A percentile compares a stretch with the other conserved stretches of the same genome.
Evolutionary conservation across 2,888 invertebrate species (phyloP).

Genomic region (Plagiodera versicolora): DNA sequence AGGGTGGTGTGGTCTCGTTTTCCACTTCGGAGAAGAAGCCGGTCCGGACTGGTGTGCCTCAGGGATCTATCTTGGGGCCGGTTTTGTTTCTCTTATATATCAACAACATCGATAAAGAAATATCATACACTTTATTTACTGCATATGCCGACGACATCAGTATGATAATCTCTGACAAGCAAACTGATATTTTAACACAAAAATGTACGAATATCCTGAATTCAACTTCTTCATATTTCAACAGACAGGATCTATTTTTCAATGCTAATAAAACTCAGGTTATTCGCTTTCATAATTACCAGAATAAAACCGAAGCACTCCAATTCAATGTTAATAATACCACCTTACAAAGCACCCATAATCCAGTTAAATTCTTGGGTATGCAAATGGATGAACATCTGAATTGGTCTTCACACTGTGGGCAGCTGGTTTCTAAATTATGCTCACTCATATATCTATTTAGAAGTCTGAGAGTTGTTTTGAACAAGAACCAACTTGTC

Average conservation of each 20-base stretch:
- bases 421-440: neutral
- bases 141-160: neutral
- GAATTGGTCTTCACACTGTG: neutral
- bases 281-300: neutral
- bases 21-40: neutral
- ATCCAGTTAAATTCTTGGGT: neutral
- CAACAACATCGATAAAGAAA: neutral
- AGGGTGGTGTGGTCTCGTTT: neutral
- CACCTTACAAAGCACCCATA: neutral
- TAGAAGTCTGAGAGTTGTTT: neutral
- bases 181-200: no score
- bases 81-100: neutral
- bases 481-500: neutral
- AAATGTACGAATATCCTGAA: conserved; percentile 5
- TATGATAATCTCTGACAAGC: neutral
- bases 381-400: neutral
- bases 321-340: neutral
- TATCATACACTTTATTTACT: neutral
- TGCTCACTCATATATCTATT: neutral
- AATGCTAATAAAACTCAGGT: neutral
- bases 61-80: neutral
- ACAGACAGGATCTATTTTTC: neutral
- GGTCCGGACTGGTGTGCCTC: neutral
- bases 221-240: no score
- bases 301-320: neutral